phyloP scores from a whole-genome alignment of 2,797 vertebrate genomes.

The Pseudomugil tenellus region DNA sequence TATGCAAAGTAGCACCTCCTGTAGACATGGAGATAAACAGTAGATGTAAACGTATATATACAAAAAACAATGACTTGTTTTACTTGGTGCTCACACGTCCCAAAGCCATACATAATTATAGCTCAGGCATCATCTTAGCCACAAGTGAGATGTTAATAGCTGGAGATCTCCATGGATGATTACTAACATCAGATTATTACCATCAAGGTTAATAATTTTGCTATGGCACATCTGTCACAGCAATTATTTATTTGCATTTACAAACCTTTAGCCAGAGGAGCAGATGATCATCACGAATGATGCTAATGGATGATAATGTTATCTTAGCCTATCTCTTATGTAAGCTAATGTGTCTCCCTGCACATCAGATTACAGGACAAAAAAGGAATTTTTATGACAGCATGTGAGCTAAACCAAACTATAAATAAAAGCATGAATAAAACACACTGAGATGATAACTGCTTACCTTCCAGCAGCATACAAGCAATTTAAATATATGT shows the following conservation, averaged over 20 bases:
- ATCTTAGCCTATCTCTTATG: slow-evolving; percentile 30
- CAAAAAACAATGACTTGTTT: neutral
- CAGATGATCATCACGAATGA: slow-evolving; percentile 55
- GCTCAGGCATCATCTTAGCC: slow-evolving; percentile 12
- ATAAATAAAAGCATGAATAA: slow-evolving; percentile 4
- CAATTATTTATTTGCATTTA: slow-evolving; percentile 57
- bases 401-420: slow-evolving; percentile 4
- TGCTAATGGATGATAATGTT: slow-evolving; percentile 46
- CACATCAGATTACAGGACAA: slow-evolving; percentile 27
- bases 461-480: neutral
- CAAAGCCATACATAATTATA: slow-evolving; percentile 12
- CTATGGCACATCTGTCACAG: slow-evolving; percentile 40
- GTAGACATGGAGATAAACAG: slow-evolving; percentile 17
- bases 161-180: slow-evolving; percentile 31
- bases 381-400: neutral
- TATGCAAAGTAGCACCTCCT: slow-evolving; percentile 26
- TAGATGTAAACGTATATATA: slow-evolving; percentile 6
- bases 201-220: slow-evolving; percentile 46
- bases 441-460: slow-evolving; percentile 11
- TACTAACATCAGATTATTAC: slow-evolving; percentile 41
- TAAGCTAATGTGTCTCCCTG: slow-evolving; percentile 6
- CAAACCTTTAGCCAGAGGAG: slow-evolving; percentile 40
- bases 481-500: neutral
- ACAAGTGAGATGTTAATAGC: slow-evolving; percentile 33
- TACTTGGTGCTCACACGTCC: slow-evolving; percentile 13